Evolutionary conservation across 2,797 vertebrate genomes (phyloP).

Genomic region (Furcifer pardalis): DNA sequence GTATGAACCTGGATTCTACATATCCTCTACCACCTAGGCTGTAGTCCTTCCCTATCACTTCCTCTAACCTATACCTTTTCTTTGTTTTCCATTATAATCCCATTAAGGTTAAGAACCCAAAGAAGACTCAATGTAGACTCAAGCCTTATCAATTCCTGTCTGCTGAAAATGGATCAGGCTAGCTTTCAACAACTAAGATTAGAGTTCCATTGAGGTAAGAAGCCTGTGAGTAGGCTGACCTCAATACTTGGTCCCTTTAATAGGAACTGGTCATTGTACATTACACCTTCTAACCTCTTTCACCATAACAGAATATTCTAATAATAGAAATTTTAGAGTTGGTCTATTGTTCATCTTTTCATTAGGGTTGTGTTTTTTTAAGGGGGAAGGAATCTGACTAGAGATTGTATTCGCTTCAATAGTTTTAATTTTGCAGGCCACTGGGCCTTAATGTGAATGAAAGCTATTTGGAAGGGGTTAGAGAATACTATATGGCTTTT

Average conservation of each 20-base stretch:
- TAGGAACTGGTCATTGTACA: no score
- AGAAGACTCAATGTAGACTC: neutral
- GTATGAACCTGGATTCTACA: neutral
- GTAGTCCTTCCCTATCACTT: neutral
- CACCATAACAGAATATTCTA: constrained; percentile 18
- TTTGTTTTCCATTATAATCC: no score
- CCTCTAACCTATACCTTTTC: neutral
- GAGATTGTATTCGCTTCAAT: constrained; percentile 63
- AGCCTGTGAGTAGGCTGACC: neutral
- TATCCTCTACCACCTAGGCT: neutral
- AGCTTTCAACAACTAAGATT: no score
- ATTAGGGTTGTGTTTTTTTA: constrained; percentile 39
- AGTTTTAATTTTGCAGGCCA: constrained; percentile 73
- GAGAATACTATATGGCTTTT: constrained; percentile 30
- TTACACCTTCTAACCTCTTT: neutral
- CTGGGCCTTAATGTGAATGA: constrained; percentile 70
- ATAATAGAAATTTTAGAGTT: constrained; percentile 40
- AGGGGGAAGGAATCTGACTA: constrained; percentile 54
- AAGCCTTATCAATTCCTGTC: neutral
- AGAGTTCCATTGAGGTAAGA: no score
- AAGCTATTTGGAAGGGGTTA: constrained; percentile 38
- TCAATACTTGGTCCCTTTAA: no score
- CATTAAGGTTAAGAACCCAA: neutral
- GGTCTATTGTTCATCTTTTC: constrained; percentile 61
- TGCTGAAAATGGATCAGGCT: neutral